Evolutionary conservation across 2,797 vertebrate genomes (phyloP).

Genomic region (Gallinago nigripennis): DNA sequence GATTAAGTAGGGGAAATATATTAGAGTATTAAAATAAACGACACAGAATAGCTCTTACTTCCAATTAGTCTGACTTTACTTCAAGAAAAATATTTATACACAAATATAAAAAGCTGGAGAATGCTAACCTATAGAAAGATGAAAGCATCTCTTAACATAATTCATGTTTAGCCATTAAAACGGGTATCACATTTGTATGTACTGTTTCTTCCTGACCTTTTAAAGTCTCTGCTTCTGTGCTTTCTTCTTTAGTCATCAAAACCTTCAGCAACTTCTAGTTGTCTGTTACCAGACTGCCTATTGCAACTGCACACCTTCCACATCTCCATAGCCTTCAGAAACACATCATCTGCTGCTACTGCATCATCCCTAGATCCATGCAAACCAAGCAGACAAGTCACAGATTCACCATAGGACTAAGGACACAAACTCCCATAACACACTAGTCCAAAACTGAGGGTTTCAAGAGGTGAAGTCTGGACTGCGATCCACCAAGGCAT

Average conservation of each 20-base stretch:
- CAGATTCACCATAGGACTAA: background rate
- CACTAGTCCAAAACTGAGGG: background rate
- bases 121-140: conserved; percentile 58
- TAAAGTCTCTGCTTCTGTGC: background rate
- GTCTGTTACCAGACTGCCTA: background rate
- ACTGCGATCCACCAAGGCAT: background rate
- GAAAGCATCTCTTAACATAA: conserved; percentile 56
- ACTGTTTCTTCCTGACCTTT: background rate
- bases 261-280: background rate
- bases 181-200: conserved; percentile 1
- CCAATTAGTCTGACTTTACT: conserved; percentile 59
- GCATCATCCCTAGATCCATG: background rate
- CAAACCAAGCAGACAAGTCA: background rate
- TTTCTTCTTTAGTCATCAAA: conserved; percentile 11
- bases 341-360: background rate
- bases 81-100: conserved; percentile 73
- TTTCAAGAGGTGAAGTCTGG: background rate
- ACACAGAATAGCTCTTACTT: conserved; percentile 48
- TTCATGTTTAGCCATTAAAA: conserved; percentile 55
- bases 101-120: conserved; percentile 56
- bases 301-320: background rate
- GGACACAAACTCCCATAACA: background rate
- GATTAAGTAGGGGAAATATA: conserved; percentile 76
- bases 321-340: background rate
- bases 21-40: conserved; percentile 64